Percentiles rank a stretch among this genome's conserved stretches.
Evolutionary conservation across 2,797 vertebrate species (phyloP).

Genomic region (Amniataba percoides): DNA sequence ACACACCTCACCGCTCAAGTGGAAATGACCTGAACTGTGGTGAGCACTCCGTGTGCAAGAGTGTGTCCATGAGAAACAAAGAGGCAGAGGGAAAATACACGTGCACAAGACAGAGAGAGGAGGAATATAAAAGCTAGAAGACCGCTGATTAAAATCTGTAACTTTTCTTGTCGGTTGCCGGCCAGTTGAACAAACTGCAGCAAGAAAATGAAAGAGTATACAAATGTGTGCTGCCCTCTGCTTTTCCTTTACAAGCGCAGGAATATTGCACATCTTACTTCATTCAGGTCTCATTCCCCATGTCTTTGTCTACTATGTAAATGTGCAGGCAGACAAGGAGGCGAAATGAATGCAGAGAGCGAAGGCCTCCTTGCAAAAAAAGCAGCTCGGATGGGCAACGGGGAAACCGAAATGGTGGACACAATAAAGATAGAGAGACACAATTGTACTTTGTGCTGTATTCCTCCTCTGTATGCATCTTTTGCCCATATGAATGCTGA

Average conservation of each 20-base stretch:
- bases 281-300: background rate
- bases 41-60: slow-evolving; percentile 13
- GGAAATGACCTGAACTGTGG: slow-evolving; percentile 64
- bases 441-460: background rate
- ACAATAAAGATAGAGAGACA: slow-evolving; percentile 8
- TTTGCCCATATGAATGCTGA: slow-evolving; percentile 24
- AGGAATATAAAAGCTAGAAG: background rate
- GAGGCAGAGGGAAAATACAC: background rate
- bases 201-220: background rate
- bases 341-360: background rate
- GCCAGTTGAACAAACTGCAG: slow-evolving; percentile 7
- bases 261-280: background rate
- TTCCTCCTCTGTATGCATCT: slow-evolving; percentile 10
- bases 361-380: slow-evolving; percentile 6
- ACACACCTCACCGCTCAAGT: slow-evolving; percentile 64
- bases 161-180: background rate
- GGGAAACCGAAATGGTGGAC: slow-evolving; percentile 18
- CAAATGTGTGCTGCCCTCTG: background rate
- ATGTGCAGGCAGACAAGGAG: slow-evolving; percentile 9
- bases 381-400: background rate
- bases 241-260: background rate
- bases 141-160: slow-evolving; percentile 21
- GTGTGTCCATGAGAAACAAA: background rate
- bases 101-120: background rate
- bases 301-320: slow-evolving; percentile 18